A percentile compares a stretch with the other conserved stretches of the same genome.
Evolutionary conservation across 2,113 vertebrate genomes (phyloP).

Genomic region (Haemorhous mexicanus): DNA sequence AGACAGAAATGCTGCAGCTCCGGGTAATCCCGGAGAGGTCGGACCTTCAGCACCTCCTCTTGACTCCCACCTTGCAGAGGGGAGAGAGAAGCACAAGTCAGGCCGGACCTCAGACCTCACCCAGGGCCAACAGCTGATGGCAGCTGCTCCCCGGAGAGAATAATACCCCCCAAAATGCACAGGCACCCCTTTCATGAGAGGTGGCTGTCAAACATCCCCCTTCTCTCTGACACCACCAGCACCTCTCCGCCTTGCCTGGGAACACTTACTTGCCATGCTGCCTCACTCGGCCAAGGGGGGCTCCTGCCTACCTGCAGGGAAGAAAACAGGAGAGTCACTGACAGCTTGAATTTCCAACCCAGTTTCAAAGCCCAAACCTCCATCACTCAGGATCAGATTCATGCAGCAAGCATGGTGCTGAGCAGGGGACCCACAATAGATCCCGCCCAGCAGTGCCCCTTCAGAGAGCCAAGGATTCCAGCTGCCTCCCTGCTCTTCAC

Average conservation of each 20-base stretch:
- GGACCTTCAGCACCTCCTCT: neutral
- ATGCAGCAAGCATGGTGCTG: neutral
- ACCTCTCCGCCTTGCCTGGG: neutral
- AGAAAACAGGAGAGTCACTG: constrained; percentile 49
- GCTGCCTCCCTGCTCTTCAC: neutral
- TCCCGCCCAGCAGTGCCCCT: neutral
- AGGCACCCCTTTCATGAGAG: neutral
- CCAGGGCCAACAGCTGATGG: neutral
- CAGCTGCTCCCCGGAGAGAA: neutral
- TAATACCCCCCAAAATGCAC: neutral
- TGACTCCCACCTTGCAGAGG: neutral
- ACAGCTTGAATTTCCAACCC: neutral
- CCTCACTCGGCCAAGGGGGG: neutral
- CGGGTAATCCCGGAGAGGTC: neutral
- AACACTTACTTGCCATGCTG: constrained; percentile 76
- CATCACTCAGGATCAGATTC: neutral
- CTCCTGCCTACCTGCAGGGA: constrained; percentile 64
- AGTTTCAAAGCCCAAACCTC: neutral
- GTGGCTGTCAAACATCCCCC: neutral
- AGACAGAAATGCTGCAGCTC: neutral
- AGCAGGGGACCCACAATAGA: accelerated
- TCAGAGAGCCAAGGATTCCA: neutral
- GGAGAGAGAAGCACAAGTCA: neutral
- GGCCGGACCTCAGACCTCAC: neutral
- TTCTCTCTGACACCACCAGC: neutral